Base-by-base conservation (phyloP, 2,113 vertebrate genomes). In the Plecturocebus donacophilus region DNA sequence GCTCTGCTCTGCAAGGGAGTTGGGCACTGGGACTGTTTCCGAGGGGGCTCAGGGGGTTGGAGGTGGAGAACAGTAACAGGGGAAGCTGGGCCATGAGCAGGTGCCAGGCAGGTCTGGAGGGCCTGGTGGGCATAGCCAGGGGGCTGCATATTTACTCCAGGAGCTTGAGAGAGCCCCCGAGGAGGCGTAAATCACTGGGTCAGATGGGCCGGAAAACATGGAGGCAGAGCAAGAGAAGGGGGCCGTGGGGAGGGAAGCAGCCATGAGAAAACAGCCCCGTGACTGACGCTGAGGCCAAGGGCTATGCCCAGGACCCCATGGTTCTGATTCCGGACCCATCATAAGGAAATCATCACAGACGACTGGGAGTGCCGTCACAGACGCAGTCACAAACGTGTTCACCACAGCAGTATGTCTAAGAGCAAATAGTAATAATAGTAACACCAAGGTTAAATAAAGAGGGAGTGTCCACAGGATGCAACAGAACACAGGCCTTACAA, bases 321-420 rank as follows among this genome's bases (percentile, higher is more conserved):
- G 47, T 17, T 23, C 17, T 10, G 0, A 14, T 27, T 4, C 58
- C 4, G n/a, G 32, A 25, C 21, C 49, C 21, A 11, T 14, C 10
- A 0, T 6, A 35, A 76, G 12, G 77, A 73, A 6, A 23, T 2
- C 25, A 45, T 4, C n/a, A 56, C 20, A 56, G 54, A 56, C 49
- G 16, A 52, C 0, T 52, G 49, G 35, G 19, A 58, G 6, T 0
- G 3, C 14, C 84, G 20, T 2, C 47, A 19, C 14, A 89, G 73
- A 17, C 23, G 1, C 3, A 5, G 1, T 8, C 84, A 32, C 38
- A 27, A 10, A 0, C 8, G 2, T 0, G 0, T 30, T 32, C 66
- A 80, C 54, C 40, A n/a, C 2, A 12, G 32, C 8, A 32, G 5
- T 4, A 30, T 5, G 7, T 0, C 10, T 27, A n/a, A 35, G 20